Evolutionary conservation across 2,888 invertebrate genomes (phyloP), one percentile per base, ranked within the genome.

Genomic region (Synergus gifuensis): DNA sequence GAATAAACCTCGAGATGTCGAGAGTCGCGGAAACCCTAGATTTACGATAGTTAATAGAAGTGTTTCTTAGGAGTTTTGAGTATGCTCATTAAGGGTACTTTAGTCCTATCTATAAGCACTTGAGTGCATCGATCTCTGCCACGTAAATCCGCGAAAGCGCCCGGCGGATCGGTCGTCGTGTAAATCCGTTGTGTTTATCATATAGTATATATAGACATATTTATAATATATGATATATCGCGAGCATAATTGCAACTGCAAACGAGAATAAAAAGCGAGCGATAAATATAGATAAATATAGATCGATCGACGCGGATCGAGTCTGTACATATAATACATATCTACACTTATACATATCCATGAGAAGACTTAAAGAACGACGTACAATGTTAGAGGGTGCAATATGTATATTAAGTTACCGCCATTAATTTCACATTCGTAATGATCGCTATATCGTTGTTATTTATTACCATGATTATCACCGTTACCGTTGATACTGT

Each of bases 181-280:
- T 84, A 82, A 84, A 84, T 86, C 83, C 87, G 90, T 91, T 91
- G 88, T 90, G 90, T 91, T 91, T 91, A 90, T 89, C 85, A 90
- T 90, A 90, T 90, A 90, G 90, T 91, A 90, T 91, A 91, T 91
- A 84, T 80, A 86, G 83, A 82, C 90, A 90, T 90, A 91, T 91
- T 80, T 78, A 82, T 66, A 81, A 78, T 76, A 76, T 76, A 81
- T 80, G 79, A 80, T 69, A 81, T 79, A 82, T 83, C 40, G 73
- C 40, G 54, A 36, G 49, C 49, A 73, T 54, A 73, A 83, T 76
- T 83, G 81, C 83, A 83, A 81, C 79, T 76, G 78, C 78, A 84
- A 82, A 78, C 44, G 77, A 83, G 80, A 83, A 36, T 83, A 40
- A 79, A 78, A 79, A 79, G 77, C 79, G 82, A 85, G 76, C 82